A percentile compares a stretch with the other conserved stretches of the same genome.
These are phyloP conservation scores for Etheostoma spectabile DNA, from an alignment of 2,113 vertebrate genomes.

Conservation along the genomic window DNA sequence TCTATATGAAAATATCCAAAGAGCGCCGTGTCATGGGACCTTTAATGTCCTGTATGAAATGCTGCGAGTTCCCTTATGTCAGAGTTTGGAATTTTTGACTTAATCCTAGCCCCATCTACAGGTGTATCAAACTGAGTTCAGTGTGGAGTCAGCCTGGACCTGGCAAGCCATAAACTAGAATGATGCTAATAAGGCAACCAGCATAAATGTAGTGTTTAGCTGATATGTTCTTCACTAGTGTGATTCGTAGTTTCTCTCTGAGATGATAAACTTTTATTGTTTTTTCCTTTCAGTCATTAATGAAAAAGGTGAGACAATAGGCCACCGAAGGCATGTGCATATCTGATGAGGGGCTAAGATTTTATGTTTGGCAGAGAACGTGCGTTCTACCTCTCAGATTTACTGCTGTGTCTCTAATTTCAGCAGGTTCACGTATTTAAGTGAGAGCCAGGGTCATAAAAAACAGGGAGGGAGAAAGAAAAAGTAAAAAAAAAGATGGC, in stretches of 20 bases:
- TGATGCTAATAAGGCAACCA: neutral
- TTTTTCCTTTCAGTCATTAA: slow-evolving; percentile 9
- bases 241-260: neutral
- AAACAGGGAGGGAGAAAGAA: slow-evolving; percentile 61
- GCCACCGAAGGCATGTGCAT: slow-evolving; percentile 32
- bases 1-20: too few relatives aligned
- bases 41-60: slow-evolving; percentile 53
- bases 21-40: too few relatives aligned
- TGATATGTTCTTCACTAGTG: neutral
- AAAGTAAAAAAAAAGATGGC: slow-evolving; percentile 66
- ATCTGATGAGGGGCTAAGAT: slow-evolving; percentile 49
- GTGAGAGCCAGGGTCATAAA: slow-evolving; percentile 78
- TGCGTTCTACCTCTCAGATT: slow-evolving; percentile 71
- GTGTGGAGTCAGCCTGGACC: slow-evolving; percentile 15
- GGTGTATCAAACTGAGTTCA: slow-evolving; percentile 32
- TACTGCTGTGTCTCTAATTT: slow-evolving; percentile 81
- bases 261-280: neutral
- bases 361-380: slow-evolving; percentile 73
- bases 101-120: slow-evolving; percentile 61
- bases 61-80: slow-evolving; percentile 37
- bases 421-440: slow-evolving; percentile 80
- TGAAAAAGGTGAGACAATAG: slow-evolving; percentile 30
- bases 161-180: neutral
- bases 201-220: neutral
- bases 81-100: slow-evolving; percentile 41